These are phyloP conservation scores for Amblyopsis hoosieri DNA, from an alignment of 2,797 vertebrate species.

Conservation along the genomic window DNA sequence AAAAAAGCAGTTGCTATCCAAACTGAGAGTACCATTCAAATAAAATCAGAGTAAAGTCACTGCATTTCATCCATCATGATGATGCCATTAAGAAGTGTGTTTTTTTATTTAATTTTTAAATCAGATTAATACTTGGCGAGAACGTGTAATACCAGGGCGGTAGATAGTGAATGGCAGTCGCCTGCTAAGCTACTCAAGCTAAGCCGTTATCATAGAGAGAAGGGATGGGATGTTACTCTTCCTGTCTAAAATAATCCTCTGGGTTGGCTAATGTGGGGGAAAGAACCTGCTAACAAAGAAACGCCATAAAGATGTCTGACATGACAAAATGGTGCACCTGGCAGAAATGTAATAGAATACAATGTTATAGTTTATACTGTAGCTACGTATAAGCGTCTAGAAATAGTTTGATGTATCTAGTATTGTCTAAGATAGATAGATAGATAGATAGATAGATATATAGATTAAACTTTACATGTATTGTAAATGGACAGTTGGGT, in stretches of 20 bases:
- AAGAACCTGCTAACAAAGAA: slow-evolving; percentile 21
- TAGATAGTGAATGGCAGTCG: background rate
- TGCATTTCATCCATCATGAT: background rate
- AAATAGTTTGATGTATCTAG: no score
- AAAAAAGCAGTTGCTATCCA: slow-evolving; percentile 3
- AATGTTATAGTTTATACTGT: no score
- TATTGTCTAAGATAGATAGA: no score
- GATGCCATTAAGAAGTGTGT: background rate
- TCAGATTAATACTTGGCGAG: slow-evolving; percentile 12
- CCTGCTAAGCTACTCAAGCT: slow-evolving; percentile 16
- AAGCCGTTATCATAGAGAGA: slow-evolving; percentile 32
- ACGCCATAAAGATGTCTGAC: background rate
- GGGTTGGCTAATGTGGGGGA: slow-evolving; percentile 35
- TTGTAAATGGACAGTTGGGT: no score
- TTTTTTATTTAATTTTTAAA: slow-evolving; percentile 3
- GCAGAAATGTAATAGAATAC: no score
- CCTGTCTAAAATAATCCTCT: slow-evolving; percentile 53
- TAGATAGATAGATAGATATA: no score
- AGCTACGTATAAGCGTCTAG: no score
- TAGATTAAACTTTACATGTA: no score
- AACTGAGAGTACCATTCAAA: slow-evolving; percentile 10
- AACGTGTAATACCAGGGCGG: slow-evolving; percentile 3
- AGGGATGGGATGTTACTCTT: slow-evolving; percentile 39
- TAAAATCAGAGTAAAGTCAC: background rate
- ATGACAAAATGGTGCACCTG: no score